Evolutionary conservation across 2,113 vertebrate genomes (phyloP).

Genomic region (Salvator merianae): DNA sequence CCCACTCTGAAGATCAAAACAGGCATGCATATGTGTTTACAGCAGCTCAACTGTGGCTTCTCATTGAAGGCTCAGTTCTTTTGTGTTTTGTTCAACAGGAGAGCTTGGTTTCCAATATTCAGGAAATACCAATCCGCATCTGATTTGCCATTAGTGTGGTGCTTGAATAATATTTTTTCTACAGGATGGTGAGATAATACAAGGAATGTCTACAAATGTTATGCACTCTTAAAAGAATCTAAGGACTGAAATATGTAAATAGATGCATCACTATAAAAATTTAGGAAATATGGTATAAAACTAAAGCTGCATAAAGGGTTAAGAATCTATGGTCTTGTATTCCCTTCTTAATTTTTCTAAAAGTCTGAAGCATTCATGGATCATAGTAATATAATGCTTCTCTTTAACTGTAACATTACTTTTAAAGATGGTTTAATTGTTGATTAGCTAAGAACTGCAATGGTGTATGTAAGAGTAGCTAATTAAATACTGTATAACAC

Average conservation of each 20-base stretch:
- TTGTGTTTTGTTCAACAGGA: constrained; percentile 15
- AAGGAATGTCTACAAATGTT: background rate
- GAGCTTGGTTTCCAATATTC: background rate
- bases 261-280: background rate
- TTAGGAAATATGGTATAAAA: background rate
- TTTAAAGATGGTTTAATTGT: background rate
- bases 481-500: background rate
- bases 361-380: background rate
- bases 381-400: background rate
- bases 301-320: background rate
- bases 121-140: background rate
- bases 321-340: background rate
- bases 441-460: background rate
- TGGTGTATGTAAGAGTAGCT: background rate
- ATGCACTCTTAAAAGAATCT: background rate
- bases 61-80: constrained; percentile 5
- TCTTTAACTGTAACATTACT: background rate
- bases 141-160: background rate
- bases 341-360: background rate
- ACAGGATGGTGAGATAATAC: background rate
- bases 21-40: background rate
- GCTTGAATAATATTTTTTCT: background rate
- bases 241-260: background rate
- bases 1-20: constrained; percentile 43
- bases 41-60: constrained; percentile 7